Base-by-base conservation (phyloP, 2,888 invertebrate species). In the Eupithecia vulgata region DNA sequence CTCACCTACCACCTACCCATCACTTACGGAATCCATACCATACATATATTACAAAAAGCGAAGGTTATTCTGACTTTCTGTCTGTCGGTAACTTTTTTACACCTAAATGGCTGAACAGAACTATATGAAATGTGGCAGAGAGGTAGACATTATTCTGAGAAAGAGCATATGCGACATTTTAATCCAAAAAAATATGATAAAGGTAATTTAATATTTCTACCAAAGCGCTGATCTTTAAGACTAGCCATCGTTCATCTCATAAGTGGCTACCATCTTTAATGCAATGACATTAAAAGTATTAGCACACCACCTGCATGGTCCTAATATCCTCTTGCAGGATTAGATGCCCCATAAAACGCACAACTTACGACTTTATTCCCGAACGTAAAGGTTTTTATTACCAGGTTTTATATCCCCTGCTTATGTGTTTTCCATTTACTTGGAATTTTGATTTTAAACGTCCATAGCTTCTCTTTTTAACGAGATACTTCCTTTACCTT, bases 381-480 rank as follows among this genome's bases (percentile, higher is more conserved):
- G 62, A 34, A 17, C 74, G 68, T 78, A 79, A 78, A 76, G 68
- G 65, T 45, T 34, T 78, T 76, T 79, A 77, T 75, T 75, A 75
- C 76, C n/a, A 61, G n/a, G 68, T 61, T 78, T 78, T 75, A 74
- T 75, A 48, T 67, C 62, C n/a, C 37, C 21, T 37, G n/a, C 42
- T 61, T 66, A 72, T 68, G 66, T 70, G 34, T 42, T 61, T 42
- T 30, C 42, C 25, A 68, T 68, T 68, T 17, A 34, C 61, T 42
- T 17, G 21, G 57, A 68, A 30, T 25, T 21, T 21, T 57, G 35
- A 57, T 57, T 35, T 37, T 67, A 61, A 61, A 61, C 34, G 61
- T 34, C 61, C 12, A 25, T 57, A 13, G 57, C 25, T 21, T 25
- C 13, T 57, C 0, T 21, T 52, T 48, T n/a, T 48, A 48, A 48